Base-by-base conservation (phyloP, 2,113 vertebrate genomes). In the Platysternon megacephalum region DNA sequence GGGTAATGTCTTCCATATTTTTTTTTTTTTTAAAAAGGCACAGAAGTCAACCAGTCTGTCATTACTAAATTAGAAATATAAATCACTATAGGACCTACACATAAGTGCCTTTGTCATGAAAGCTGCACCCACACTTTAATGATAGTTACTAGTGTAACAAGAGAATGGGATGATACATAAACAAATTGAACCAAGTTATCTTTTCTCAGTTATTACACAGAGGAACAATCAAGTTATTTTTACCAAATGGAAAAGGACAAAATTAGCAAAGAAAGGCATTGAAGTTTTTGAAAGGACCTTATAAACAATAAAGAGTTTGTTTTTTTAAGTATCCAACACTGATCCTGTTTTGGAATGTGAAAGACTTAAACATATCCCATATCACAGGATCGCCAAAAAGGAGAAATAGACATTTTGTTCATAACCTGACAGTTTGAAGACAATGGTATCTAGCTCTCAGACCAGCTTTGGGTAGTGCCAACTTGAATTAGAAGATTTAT, bases 401-500 rank as follows among this genome's bases (percentile, higher is more conserved):
- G 29, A 68, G 17, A 68, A 17, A 68, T 5, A 68, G 32, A 65
- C 61, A 19, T 68, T 68, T 68, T n/a, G 35, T 68, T 68, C 61
- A 17, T n/a, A n/a, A n/a, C 61, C 61, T 68, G 35, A 68, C 61
- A n/a, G 35, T 68, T 68, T 68, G 35, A n/a, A n/a, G 17, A 68
- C 17, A 82, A 68, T 84, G 24, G 6, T 52, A 79, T 16, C 74
- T 88, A 93, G 42, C 79, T 53, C 16, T 65, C 16, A 79, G 44
- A 52, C 17, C 14, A 88, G 56, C 79, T 93, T 51, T 85, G n/a
- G 85, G 84, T 21, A 91, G 28, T 42, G 44, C 46, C 74, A 53
- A 93, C 84, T 68, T 83, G 21, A 26, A 1, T 28, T 87, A 82
- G 12, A 79, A 39, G 68, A 82, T 9, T 86, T 86, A 88, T 61